Conservation (phyloP, 2,113 vertebrate species). For the Siniperca knerii region DNA sequence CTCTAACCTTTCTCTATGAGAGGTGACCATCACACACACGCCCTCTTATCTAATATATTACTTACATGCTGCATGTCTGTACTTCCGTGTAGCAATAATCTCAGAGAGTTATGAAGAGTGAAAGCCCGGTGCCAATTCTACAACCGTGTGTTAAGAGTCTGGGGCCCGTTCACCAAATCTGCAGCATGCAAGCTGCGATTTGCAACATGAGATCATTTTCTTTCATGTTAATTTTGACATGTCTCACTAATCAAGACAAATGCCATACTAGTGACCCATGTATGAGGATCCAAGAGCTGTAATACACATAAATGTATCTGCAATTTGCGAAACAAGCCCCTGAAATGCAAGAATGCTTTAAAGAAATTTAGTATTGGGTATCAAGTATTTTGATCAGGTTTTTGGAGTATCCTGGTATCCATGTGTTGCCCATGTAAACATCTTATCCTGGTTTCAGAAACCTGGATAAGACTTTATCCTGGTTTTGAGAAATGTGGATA, state of each 20-base stretch:
- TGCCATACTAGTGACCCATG: not conserved
- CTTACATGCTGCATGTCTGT: slow-evolving; percentile 17
- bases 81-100: slow-evolving; percentile 33
- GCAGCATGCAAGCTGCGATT: not conserved
- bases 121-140: slow-evolving; percentile 1
- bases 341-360: not conserved
- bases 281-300: not conserved
- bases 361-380: not conserved
- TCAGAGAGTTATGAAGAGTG: slow-evolving; percentile 23
- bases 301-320: not conserved
- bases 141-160: not conserved
- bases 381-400: not conserved
- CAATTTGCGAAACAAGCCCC: not conserved
- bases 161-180: not conserved
- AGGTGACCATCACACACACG: slow-evolving; percentile 42
- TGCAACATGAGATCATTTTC: not conserved
- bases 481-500: not conserved
- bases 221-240: not conserved
- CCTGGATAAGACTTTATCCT: not conserved
- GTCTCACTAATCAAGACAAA: not conserved
- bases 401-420: not conserved
- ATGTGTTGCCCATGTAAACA: not conserved
- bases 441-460: no score
- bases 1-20: slow-evolving; percentile 59
- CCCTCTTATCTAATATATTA: slow-evolving; percentile 44